Evolutionary conservation across 2,888 invertebrate genomes (phyloP).

Genomic region (Tupiocoris notatus): DNA sequence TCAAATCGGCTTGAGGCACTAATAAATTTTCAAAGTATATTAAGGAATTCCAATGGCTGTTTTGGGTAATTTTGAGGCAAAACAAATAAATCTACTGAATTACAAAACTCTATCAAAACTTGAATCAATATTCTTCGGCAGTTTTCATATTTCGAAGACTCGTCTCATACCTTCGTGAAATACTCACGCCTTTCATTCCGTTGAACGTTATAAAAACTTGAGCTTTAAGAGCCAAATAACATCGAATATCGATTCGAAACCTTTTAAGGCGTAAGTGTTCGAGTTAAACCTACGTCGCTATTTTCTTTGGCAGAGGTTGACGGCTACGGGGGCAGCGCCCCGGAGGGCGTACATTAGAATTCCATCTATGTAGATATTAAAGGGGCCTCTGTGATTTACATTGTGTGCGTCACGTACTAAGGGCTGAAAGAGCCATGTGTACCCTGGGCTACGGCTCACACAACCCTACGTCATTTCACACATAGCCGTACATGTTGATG

Average conservation of each 20-base stretch:
- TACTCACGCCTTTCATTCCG: too few species aligned
- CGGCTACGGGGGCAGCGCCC: not conserved
- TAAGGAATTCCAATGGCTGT: too few species aligned
- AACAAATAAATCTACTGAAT: too few species aligned
- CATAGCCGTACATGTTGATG: slow-evolving; percentile 11
- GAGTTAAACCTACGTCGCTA: slow-evolving; percentile 18
- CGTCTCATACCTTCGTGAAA: too few species aligned
- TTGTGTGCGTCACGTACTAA: slow-evolving; percentile 24
- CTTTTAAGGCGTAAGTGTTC: slow-evolving; percentile 31
- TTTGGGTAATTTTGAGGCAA: too few species aligned
- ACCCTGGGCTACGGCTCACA: not conserved
- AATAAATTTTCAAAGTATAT: too few species aligned
- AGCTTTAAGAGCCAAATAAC: not conserved
- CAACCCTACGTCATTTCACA: slow-evolving; percentile 12
- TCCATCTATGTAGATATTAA: slow-evolving; percentile 38
- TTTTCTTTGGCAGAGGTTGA: not conserved
- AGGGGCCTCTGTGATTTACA: slow-evolving; percentile 26
- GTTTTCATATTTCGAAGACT: too few species aligned
- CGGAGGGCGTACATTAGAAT: slow-evolving; percentile 33
- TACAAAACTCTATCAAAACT: too few species aligned
- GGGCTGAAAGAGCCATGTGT: not conserved
- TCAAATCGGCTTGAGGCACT: too few species aligned
- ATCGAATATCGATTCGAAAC: slow-evolving; percentile 13
- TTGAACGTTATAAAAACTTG: too few species aligned
- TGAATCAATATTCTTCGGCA: too few species aligned